Evolutionary conservation across 2,888 invertebrate species (phyloP), one percentile per base, ranked within the genome.

Genomic region (Xanthostigma xanthostigma): DNA sequence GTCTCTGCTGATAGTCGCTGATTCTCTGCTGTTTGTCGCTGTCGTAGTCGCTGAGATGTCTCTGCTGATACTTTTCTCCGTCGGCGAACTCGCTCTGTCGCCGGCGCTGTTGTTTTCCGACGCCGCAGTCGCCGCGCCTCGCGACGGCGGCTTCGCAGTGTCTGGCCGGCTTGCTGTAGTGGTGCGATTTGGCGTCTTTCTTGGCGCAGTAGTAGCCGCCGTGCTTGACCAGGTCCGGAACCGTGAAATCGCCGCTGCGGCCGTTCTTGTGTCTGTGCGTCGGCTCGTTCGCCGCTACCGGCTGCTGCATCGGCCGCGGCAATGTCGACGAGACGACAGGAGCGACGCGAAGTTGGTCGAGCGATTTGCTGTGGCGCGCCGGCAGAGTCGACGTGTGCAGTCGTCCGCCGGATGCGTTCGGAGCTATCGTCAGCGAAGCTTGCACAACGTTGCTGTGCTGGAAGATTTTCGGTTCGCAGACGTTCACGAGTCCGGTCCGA

Each of bases 291-390:
- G 36, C 55, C 50, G 13, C 55, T 48, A 51, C 45, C n/a, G 47
- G 48, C 14, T 27, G 47, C 36, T 27, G 47, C 36, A 38, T 55
- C 50, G 33, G 56, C 48, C 53, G 46, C n/a, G 50, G 48, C 14
- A 49, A 48, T 41, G 49, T 53, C 33, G 46, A 49, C 39, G 46
- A 45, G 14, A 41, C 41, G 11, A 9, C 14, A 8, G 46, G 45
- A 13, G 44, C 44, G 12, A 79, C 71, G 56, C 82, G 78, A 43
- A 88, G 65, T 57, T 88, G 86, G 64, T 89, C 89, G 53, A 89
- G 65, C 2, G 87, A 87, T 62, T 86, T 87, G 63, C 87, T 87
- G 60, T 89, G 88, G 49, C 86, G 71, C 0, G 84, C 78, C 1
- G 82, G 81, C 41, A 82, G 61, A 1, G 75, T 75, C 53, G 64